Conservation (phyloP, 2,888 invertebrate genomes). For the Bimastos eiseni region DNA sequence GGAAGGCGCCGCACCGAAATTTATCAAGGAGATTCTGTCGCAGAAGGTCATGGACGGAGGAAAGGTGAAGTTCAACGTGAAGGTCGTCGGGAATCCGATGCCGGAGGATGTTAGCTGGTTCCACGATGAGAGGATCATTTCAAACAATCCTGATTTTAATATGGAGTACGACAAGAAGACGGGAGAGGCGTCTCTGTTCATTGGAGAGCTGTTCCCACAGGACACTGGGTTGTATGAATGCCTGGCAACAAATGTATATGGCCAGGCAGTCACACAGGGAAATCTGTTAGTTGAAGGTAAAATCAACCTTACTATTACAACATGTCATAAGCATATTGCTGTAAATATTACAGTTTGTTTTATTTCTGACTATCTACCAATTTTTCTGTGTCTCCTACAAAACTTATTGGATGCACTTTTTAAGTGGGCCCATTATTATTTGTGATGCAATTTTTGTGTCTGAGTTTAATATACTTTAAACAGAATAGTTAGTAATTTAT, state of each 20-base stretch:
- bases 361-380: no score
- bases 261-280: constrained; percentile 82
- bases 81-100: constrained; percentile 83
- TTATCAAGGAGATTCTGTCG: constrained; percentile 42
- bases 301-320: neutral
- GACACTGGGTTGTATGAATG: constrained; percentile 98
- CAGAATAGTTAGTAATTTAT: no score
- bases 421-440: no score
- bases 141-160: constrained; percentile 46
- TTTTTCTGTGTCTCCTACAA: no score
- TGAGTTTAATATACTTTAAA: no score
- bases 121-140: constrained; percentile 72
- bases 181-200: constrained; percentile 75
- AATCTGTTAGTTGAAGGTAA: constrained; percentile 54
- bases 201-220: constrained; percentile 93
- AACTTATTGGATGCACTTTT: no score
- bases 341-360: neutral
- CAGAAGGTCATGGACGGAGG: constrained; percentile 56
- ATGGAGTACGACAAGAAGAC: constrained; percentile 55
- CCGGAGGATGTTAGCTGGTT: constrained; percentile 94
- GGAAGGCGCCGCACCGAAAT: constrained; percentile 42
- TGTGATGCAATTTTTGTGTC: neutral
- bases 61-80: constrained; percentile 53
- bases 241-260: constrained; percentile 88
- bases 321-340: neutral